Base-by-base conservation (phyloP, 2,113 vertebrate species). In the Sander vitreus region DNA sequence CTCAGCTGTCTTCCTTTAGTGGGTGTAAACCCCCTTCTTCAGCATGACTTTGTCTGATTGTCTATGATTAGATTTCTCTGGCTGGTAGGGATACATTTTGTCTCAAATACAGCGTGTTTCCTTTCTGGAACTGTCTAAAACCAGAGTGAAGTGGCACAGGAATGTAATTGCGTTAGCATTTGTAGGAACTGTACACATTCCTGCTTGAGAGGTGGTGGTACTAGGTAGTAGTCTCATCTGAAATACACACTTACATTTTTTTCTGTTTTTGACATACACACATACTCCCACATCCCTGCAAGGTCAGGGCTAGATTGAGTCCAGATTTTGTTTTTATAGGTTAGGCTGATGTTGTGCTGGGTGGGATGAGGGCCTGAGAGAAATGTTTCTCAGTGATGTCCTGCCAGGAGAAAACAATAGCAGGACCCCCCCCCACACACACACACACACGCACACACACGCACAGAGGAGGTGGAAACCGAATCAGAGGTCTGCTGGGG, bases 371-470 rank as follows among this genome's bases (percentile, higher is more conserved):
- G 36, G 16, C 18, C 73, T 55, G 59, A 23, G 30, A 51, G 60
- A 68, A 69, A 30, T 48, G 43, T 23, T 57, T 81, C 25, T 78
- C 51, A 5, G 54, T 74, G 73, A 85, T 80, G 72, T 81, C 67
- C 67, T 78, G 76, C 72, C 73, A 80, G 30, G 45, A 82, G 23
- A 68, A 80, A 90, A 95, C 88, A 93, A 92, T 91, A 81, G 43
- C 53, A 57, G 69, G 84, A 83, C 78, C 60, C 1, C 25, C 25
- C 25, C 25, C 25, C 25, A 36, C 36, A 36, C 36, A 39, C 36
- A 39, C 36, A 36, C 36, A 36, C 36, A 39, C 36, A 39, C 36
- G 9, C 36, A 8, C 39, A 39, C 39, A 11, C 39, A 43, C 39
- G 11, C 39, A 43, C 10, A 18, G 54, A 71, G 53, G 71, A 59